Evolutionary conservation across 2,113 vertebrate species (phyloP).

Genomic region (Malurus cyaneus): DNA sequence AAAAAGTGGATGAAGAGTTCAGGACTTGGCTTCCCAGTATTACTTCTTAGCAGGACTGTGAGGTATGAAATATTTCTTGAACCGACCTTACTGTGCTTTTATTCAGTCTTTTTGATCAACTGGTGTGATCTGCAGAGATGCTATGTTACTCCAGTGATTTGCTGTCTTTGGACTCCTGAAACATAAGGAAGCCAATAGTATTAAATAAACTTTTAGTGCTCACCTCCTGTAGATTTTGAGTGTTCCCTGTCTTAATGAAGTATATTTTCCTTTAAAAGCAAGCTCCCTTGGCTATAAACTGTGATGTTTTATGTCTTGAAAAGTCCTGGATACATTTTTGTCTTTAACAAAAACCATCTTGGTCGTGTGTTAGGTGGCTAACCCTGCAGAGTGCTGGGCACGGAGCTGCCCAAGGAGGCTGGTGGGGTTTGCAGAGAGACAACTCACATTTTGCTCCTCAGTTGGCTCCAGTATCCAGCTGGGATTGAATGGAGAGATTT

Average conservation of each 20-base stretch:
- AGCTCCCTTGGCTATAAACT: background rate
- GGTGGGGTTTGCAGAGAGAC: rapidly evolving
- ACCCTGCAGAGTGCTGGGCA: too few species aligned
- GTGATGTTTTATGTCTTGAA: background rate
- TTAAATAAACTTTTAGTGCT: background rate
- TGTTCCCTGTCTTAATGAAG: background rate
- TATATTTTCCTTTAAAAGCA: background rate
- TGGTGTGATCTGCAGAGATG: background rate
- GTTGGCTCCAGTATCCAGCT: background rate
- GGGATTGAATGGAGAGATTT: background rate
- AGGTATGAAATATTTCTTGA: background rate
- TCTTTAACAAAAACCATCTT: background rate
- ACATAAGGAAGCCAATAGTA: background rate
- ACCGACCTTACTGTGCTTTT: background rate
- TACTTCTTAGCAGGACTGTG: background rate
- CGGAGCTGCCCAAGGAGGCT: background rate
- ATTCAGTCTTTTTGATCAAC: background rate
- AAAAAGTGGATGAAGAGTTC: background rate
- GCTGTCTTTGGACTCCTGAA: background rate
- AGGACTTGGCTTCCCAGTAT: background rate
- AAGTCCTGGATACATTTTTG: background rate
- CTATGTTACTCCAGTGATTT: background rate
- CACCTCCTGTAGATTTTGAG: background rate
- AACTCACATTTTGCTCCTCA: background rate
- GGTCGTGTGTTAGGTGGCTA: background rate